Base-by-base conservation (phyloP, 2,113 vertebrate genomes). In the Rhinolophus sinicus region DNA sequence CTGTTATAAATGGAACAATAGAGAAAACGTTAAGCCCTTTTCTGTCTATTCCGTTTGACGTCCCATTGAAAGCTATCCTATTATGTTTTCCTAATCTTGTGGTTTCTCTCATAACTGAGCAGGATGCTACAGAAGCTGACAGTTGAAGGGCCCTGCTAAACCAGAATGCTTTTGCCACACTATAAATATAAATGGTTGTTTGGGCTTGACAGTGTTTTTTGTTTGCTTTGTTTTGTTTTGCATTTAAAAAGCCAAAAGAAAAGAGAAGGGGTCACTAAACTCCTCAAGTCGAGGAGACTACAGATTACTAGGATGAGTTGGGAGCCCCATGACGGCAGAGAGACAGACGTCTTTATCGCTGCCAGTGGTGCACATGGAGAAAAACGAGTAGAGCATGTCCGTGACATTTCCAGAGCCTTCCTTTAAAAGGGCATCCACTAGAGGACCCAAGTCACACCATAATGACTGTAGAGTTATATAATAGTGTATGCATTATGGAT, bases 181-280 rank as follows among this genome's bases (percentile, higher is more conserved):
- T 95, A 67, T 98, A 96, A 97, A 96, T 95, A 73, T 65, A 93
- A 97, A 93, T 94, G 26, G 93, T 92, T 95, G 15, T 69, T 96
- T 96, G 97, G 73, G n/a, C 56, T 97, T 76, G 19, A 40, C 28
- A 64, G 85, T 65, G 40, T 2, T 97, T 96, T 96, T 35, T 96
- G 94, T 81, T 89, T 40, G 52, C 15, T 54, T 50, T 50, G 47
- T 50, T 50, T 11, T 10, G 47, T 50, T 50, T 50, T 50, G 28
- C 91, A 77, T 94, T 93, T 90, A 22, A 96, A 91, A 98, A 97
- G 65, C 2, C 94, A 70, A 84, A 95, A 93, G 1, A 3, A 90
- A 92, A 88, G 83, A 67, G 86, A 96, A 97, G 24, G 30, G 73
- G 5, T 22, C 3, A 1, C 22, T 88, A 22, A 90, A 18, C 62